A percentile compares a stretch with the other conserved stretches of the same genome.
Conservation (phyloP, 2,797 vertebrate genomes). For the Tachyglossus aculeatus region DNA sequence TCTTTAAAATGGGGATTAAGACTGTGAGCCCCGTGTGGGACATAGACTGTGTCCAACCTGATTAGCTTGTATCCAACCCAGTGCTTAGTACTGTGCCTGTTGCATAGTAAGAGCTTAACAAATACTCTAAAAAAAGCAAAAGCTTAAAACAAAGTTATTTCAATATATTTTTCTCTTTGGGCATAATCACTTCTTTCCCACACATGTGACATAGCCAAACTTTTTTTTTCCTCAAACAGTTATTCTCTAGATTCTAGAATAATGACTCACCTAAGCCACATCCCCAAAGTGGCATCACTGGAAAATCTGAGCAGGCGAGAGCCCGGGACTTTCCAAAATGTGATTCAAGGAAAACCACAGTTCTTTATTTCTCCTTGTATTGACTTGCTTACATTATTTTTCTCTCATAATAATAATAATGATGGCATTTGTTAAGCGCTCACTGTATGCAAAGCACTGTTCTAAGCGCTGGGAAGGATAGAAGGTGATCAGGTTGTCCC, state of each 20-base stretch:
- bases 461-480: too few species aligned
- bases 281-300: background rate
- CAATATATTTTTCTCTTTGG: background rate
- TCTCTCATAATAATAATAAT: too few species aligned
- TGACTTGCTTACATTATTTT: constrained; percentile 3
- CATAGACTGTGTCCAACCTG: too few species aligned
- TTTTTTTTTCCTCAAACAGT: background rate
- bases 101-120: too few species aligned
- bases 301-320: background rate
- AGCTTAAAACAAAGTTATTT: constrained; percentile 3
- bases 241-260: background rate
- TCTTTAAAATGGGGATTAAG: too few species aligned
- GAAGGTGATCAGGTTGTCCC: too few species aligned
- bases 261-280: background rate
- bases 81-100: too few species aligned
- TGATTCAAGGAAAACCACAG: background rate
- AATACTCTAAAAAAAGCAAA: too few species aligned
- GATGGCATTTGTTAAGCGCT: too few species aligned
- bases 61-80: too few species aligned
- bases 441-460: too few species aligned
- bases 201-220: background rate
- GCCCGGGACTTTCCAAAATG: background rate
- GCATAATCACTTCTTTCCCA: constrained; percentile 12
- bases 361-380: background rate
- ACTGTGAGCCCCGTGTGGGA: too few species aligned